Conservation (phyloP, 2,797 vertebrate genomes). For the Micrastur ruficollis region DNA sequence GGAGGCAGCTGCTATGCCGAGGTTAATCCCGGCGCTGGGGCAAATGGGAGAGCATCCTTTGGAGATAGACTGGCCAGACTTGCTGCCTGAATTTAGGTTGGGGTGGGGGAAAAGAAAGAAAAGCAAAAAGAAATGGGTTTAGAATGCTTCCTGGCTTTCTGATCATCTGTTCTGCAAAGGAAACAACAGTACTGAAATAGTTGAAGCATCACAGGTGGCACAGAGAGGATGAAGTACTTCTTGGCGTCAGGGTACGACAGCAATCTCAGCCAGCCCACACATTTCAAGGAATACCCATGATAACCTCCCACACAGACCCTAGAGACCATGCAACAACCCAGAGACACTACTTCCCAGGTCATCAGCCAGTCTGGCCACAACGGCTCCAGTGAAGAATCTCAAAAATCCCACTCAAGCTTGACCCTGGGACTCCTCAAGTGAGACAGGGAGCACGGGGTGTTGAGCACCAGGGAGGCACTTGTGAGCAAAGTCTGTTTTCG, state of each 20-base stretch:
- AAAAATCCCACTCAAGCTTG: neutral
- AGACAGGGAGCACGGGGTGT: neutral
- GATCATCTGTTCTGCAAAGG: neutral
- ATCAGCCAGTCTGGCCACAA: fast-evolving
- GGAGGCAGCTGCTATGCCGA: conserved; percentile 16
- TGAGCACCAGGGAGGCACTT: neutral
- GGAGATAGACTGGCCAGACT: conserved; percentile 59
- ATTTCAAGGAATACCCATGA: neutral
- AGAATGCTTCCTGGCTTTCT: neutral
- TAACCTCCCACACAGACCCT: neutral
- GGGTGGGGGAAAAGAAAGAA: neutral
- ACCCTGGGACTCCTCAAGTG: neutral
- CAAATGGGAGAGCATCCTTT: conserved; percentile 64
- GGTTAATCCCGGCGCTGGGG: conserved; percentile 2
- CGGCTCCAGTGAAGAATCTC: fast-evolving
- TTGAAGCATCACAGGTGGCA: fast-evolving
- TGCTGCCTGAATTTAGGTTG: neutral
- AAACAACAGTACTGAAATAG: neutral
- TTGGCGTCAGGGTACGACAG: neutral
- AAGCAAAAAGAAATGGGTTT: neutral
- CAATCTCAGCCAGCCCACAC: neutral
- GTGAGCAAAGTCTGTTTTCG: neutral
- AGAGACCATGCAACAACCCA: neutral
- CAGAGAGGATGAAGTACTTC: neutral
- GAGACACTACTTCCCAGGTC: neutral